Evolutionary conservation across 2,888 invertebrate genomes (phyloP), one percentile per base, ranked within the genome.

Genomic region (Acleris cristana): DNA sequence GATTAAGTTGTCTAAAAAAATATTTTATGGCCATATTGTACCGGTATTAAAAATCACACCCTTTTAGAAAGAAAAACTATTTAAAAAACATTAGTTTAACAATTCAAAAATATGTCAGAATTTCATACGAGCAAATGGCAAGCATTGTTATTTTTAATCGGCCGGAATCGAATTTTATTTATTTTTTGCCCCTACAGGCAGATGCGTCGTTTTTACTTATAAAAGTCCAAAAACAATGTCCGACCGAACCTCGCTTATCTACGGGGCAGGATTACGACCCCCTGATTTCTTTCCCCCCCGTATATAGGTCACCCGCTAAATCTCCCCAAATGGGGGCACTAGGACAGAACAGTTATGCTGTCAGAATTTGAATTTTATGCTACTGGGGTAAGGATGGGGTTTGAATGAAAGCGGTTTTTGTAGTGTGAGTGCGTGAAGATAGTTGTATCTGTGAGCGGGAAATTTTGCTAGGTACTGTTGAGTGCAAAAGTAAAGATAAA

Each of bases 401-500:
- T 64, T 60, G 65, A 19, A 19, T 10, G 16, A 10, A 23, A 14
- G 2, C 7, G 40, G 18, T 8, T 63, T 26, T 54, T 12, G 40
- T 54, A 30, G 48, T 53, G 62, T 62, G 65, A 40, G 66, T 56
- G 56, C 56, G 63, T 63, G 57, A 63, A 54, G 57, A 58, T 45
- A 45, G 66, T 62, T 49, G 56, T 48, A 34, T 58, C 53, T 63
- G 68, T 62, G 70, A 65, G 64, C 65, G 71, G 67, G 66, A 72
- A 70, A 70, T 70, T 74, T 72, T 72, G 70, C 72, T 71, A 59
- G 63, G 71, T 80, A 80, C 73, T 66, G 72, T 73, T 66, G 52
- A 0, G 72, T 0, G 45, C 55, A 72, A 69, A 48, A 48, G 48
- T 48, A 14, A 14, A 40, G 14, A 40, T 40, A 3, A 34, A 34